Base-by-base conservation (phyloP, 2,113 vertebrate genomes). In the Indri indri region DNA sequence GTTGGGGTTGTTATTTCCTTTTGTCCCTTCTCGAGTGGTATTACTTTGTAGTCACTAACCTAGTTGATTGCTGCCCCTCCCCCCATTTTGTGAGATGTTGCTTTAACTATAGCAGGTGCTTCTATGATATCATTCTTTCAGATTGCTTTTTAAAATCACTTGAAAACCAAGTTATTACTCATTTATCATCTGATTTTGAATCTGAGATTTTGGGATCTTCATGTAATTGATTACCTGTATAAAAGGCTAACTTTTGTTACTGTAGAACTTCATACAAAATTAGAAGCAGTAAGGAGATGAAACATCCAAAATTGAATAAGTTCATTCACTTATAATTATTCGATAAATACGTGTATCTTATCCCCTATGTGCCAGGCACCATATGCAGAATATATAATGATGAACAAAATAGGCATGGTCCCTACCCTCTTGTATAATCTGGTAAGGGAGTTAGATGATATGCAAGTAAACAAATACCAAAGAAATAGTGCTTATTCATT, bases 181-280 rank as follows among this genome's bases (percentile, higher is more conserved):
- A 63, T 23, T 94, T 79, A 34, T 90, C 45, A 88, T 42, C 47
- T 91, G 11, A 90, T 52, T 94, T 90, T 83, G 32, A 84, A 94
- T 9, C 42, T 87, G 30, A 94, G 63, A 92, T 90, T 92, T 90
- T 87, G 52, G 8, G 37, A 42, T 88, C 12, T 12, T 94, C n/a
- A 76, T 83, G 40, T 89, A 91, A 90, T 18, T 63, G 47, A 92
- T 68, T 94, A 74, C 7, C 12, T 95, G 5, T 95, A 45, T 81
- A 73, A 70, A 95, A 86, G 66, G 1, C 63, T 16, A 74, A 83
- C 30, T 71, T 81, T 89, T 66, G 3, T 90, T 92, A 57, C 22
- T 76, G 7, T 94, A 88, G 54, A 88, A 68, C 47, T 91, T 96
- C 86, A 82, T 86, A 85, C 9, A 91, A 90, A 92, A 37, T 92